phyloP scores from a whole-genome alignment of 2,888 invertebrate genomes.

The Adineta ricciae region DNA sequence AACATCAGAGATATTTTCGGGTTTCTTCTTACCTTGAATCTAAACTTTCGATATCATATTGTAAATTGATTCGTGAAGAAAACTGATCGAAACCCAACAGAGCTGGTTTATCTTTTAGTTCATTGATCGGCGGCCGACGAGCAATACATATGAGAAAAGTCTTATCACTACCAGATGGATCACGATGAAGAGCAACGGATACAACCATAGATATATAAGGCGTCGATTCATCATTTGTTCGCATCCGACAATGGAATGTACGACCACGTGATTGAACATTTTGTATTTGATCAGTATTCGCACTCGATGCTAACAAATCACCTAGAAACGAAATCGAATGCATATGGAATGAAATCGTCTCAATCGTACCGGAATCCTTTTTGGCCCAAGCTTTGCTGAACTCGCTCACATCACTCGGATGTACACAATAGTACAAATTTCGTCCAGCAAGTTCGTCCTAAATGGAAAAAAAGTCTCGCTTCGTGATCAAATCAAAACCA shows the following conservation, averaged over 20 bases:
- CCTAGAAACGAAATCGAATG: not conserved
- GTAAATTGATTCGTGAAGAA: constrained; percentile 75
- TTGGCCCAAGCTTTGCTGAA: constrained; percentile 62
- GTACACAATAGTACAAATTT: constrained; percentile 82
- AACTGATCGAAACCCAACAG: constrained; percentile 64
- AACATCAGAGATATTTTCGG: no score
- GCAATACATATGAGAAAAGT: constrained; percentile 64
- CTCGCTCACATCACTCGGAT: constrained; percentile 78
- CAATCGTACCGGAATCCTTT: not conserved
- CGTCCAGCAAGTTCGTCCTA: constrained; percentile 64
- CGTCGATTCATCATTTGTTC: constrained; percentile 57
- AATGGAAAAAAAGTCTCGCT: constrained; percentile 33
- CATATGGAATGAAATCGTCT: not conserved
- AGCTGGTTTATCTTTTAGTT: constrained; percentile 51
- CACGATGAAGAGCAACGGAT: constrained; percentile 48
- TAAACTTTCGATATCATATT: constrained; percentile 70
- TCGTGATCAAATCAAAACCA: not conserved
- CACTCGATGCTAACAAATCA: not conserved
- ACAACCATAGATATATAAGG: constrained; percentile 67
- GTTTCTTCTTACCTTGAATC: constrained; percentile 49
- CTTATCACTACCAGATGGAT: constrained; percentile 38
- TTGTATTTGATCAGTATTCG: not conserved
- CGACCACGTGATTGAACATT: constrained; percentile 44
- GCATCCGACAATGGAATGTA: constrained; percentile 62
- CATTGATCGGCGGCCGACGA: constrained; percentile 56